These are phyloP conservation scores for Ochropacha duplaris DNA, from an alignment of 2,888 invertebrate genomes.

Conservation along the genomic window DNA sequence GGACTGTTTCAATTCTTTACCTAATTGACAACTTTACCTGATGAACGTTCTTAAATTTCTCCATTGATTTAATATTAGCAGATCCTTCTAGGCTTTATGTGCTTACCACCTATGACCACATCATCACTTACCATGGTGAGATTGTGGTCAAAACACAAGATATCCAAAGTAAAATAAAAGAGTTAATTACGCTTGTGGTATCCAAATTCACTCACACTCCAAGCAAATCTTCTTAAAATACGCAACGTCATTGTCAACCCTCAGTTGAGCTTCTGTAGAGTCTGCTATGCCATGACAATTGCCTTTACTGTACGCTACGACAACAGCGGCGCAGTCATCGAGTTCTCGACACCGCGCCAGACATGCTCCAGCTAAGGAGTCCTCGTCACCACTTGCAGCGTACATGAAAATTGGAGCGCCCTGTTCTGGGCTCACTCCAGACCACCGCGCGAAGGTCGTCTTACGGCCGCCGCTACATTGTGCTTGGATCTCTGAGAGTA, in stretches of 20 bases:
- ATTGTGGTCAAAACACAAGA: too few relatives aligned
- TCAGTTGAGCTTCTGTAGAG: constrained; percentile 41
- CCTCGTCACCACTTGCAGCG: constrained; percentile 71
- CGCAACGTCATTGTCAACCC: constrained; percentile 81
- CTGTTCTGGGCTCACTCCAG: constrained; percentile 62
- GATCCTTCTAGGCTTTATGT: too few relatives aligned
- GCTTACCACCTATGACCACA: too few relatives aligned
- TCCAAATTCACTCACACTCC: constrained; percentile 64
- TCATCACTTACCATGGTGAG: too few relatives aligned
- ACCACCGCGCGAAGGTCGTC: constrained; percentile 65
- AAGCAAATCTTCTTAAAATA: constrained; percentile 87
- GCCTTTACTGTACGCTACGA: constrained; percentile 72
- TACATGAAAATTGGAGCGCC: constrained; percentile 73
- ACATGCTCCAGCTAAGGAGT: constrained; percentile 69
- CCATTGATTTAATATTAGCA: too few relatives aligned
- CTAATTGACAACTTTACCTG: too few relatives aligned
- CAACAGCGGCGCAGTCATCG: constrained; percentile 72
- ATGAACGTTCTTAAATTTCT: too few relatives aligned
- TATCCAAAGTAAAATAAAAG: too few relatives aligned
- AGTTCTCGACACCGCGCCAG: constrained; percentile 71
- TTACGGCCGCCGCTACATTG: constrained; percentile 55
- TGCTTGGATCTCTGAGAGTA: constrained; percentile 38
- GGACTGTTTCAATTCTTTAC: too few relatives aligned
- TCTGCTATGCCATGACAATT: constrained; percentile 73
- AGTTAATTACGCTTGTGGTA: too few relatives aligned